Evolutionary conservation across 1,140 invertebrate species (phyloP).

Genomic region (Micrasema longulum): DNA sequence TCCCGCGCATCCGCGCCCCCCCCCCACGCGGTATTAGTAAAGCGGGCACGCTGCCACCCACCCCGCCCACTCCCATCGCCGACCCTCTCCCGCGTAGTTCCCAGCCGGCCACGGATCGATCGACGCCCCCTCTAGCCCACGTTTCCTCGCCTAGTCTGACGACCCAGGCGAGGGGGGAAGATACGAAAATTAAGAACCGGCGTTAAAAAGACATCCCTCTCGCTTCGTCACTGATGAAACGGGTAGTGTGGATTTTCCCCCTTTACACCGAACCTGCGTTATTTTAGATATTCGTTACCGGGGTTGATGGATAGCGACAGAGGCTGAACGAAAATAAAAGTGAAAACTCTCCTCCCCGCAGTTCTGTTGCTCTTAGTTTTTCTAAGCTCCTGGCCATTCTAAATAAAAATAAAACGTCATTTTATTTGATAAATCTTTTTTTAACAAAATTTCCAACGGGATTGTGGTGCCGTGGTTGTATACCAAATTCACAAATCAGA

Average conservation of each 20-base stretch:
- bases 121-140: constrained; percentile 26
- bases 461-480: too few relatives aligned
- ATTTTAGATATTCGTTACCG: not conserved
- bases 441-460: too few relatives aligned
- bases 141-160: constrained; percentile 21
- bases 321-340: constrained; percentile 44
- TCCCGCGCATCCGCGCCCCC: constrained; percentile 4
- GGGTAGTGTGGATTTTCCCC: too few relatives aligned
- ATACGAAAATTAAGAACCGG: not conserved
- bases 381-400: not conserved
- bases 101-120: constrained; percentile 43
- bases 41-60: constrained; percentile 58
- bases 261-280: not conserved
- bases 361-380: constrained; percentile 4
- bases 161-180: not conserved
- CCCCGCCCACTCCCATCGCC: constrained; percentile 60
- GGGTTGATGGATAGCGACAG: constrained; percentile 35
- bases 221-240: not conserved
- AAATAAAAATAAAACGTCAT: too few relatives aligned
- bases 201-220: not conserved
- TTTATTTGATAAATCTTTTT: too few relatives aligned
- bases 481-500: too few relatives aligned
- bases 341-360: constrained; percentile 19
- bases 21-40: constrained; percentile 39
- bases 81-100: constrained; percentile 46